Evolutionary conservation across 2,797 vertebrate species (phyloP).

Genomic region (Thalassophryne amazonica): DNA sequence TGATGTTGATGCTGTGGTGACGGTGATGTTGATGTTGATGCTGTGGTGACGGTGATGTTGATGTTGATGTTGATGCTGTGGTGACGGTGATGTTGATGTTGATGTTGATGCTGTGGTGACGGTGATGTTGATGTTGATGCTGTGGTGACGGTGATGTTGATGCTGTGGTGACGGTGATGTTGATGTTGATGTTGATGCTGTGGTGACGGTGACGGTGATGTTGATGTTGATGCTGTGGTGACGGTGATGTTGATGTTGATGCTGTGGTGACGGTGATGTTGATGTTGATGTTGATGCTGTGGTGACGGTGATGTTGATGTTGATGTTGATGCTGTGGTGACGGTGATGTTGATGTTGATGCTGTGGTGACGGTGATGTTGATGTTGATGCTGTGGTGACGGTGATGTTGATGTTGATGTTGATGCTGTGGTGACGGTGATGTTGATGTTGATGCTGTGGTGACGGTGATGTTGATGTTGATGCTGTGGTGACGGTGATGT

Average conservation of each 20-base stretch:
- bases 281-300: constrained; percentile 21
- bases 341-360: constrained; percentile 15
- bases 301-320: not conserved
- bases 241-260: not conserved
- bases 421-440: not conserved
- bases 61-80: constrained; percentile 19
- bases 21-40: not conserved
- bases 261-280: not conserved
- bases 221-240: constrained; percentile 14
- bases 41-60: not conserved
- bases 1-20: constrained; percentile 20
- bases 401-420: constrained; percentile 24
- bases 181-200: no score
- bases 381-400: not conserved
- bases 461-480: constrained; percentile 13
- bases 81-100: constrained; percentile 1
- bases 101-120: not conserved
- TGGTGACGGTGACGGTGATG: constrained; percentile 35
- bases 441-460: not conserved
- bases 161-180: not conserved
- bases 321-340: not conserved
- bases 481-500: constrained; percentile 1
- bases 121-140: constrained; percentile 18
- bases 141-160: not conserved
- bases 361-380: constrained; percentile 1